Base-by-base conservation (phyloP, 2,797 vertebrate genomes). In the Caiman crocodilus region DNA sequence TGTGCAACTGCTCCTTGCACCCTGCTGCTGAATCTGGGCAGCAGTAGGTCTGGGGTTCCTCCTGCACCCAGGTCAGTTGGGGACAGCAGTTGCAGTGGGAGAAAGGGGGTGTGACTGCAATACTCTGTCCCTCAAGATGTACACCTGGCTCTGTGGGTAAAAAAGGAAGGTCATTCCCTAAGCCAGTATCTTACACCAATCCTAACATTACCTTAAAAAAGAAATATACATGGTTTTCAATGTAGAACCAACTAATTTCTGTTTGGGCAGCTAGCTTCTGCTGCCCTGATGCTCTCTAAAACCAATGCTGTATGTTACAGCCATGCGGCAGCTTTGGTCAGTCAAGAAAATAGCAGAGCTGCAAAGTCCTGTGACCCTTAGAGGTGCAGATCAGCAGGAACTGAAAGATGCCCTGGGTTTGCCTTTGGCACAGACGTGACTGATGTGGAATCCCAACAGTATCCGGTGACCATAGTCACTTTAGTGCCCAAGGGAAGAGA, bases 361-460 rank as follows among this genome's bases (percentile, higher is more conserved):
- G 59, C 26, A 2, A 10, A 6, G 5, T 5, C 80, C 28, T 12
- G 0, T 3, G 32, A 21, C 23, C 16, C 69, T 50, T 7, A 26
- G 32, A 73, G 35, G 23, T 25, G 4, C 69, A 73, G 35, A 26
- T 42, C 32, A 73, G 35, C 25, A 23, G 32, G 35, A 26, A 50
- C 69, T 73, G 69, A 73, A 73, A 73, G 35, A 42, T 50, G 69
- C 12, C 69, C 69, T 73, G 69, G 32, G 10, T 73, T 26, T 73
- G 7, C 69, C 35, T 73, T 42, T 32, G 69, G 35, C 42, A 32
- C 6, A 13, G 23, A 25, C 9, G 35, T 25, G 69, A 73, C 23
- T 26, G 32, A 8, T 4, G 7, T 73, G 69, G 35, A 73, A 42
- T 35, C 5, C 21, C 12, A 71, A 6, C 17, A 32, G 14, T 35